Base-by-base conservation (phyloP, 2,888 invertebrate genomes). In the Cantharis nigra region DNA sequence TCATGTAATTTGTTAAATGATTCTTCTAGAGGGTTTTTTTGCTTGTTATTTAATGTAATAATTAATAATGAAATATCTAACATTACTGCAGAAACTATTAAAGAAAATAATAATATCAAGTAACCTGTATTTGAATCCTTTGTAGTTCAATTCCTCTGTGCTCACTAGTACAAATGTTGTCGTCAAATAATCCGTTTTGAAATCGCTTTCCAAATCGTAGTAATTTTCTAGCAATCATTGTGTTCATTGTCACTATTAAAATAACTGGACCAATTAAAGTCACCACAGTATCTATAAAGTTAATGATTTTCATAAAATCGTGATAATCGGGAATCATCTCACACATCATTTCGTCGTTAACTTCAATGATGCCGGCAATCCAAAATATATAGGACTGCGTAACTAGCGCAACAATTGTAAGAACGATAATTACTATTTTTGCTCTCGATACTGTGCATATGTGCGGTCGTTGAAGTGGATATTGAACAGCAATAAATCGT, bases 401-500 rank as follows among this genome's bases (percentile, higher is more conserved):
- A 2, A 87, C 78, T 63, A 91, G 79, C 0, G 91, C 90, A 2
- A 90, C 79, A 0, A 87, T 80, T 0, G 88, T 87, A 16, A 92
- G 84, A 1, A 86, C 84, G 5, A 87, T 75, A 0, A 92, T 90
- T 30, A 91, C 90, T 1, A 88, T 87, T 81, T 91, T 92, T 0
- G 92, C 92, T 63, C 92, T 86, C 0, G 90, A 87, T 3, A 92
- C 90, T 0, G 92, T 93, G 83, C 92, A 93, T 84, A 92, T 91
- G 75, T 90, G 90, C 0, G 92, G 91, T 23, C 92, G 86, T 72
- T 90, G 90, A 11, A 92, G 84, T 0, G 92, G 92, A 83, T 91
- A 92, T 81, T 92, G 92, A 0, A 93, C 92, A 3, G 93, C 93
- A 64, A 93, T 92, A 86, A 92, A 93, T 74, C 93, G 88, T 84